These are phyloP conservation scores for Steinernema feltiae DNA, from an alignment of 1,140 invertebrate genomes.

Conservation along the genomic window DNA sequence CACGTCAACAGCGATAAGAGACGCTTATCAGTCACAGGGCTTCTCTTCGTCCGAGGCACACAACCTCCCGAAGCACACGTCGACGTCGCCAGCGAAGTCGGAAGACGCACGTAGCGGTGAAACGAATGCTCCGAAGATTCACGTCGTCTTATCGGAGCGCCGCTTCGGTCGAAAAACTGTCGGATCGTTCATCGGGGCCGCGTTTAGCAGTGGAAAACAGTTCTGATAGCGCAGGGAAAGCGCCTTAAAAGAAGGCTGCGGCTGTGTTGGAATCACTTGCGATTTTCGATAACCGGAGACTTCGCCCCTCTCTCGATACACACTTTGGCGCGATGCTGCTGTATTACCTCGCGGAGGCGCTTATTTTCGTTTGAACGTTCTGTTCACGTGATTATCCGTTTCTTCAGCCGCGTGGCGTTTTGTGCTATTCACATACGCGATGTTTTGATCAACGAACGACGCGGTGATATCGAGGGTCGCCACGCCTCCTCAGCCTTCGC, in stretches of 20 bases:
- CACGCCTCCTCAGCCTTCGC: neutral
- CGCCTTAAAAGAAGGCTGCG: no score
- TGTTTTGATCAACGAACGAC: conserved; percentile 11
- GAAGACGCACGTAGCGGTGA: neutral
- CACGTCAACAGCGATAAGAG: neutral
- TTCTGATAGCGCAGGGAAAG: neutral
- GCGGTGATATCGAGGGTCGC: neutral
- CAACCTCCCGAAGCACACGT: neutral
- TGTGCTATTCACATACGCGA: neutral
- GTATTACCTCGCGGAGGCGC: no score
- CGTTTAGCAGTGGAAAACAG: neutral
- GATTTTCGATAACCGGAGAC: no score
- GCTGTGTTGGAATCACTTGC: no score
- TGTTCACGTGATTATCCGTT: neutral
- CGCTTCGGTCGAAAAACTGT: neutral
- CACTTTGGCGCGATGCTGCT: neutral
- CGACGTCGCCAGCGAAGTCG: neutral
- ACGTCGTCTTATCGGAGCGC: neutral
- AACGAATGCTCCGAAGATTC: neutral
- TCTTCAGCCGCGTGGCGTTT: neutral
- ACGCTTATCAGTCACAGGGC: neutral
- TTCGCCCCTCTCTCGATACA: no score
- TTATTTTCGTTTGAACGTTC: neutral
- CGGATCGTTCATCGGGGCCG: neutral
- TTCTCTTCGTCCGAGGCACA: neutral